Base-by-base conservation (phyloP, 2,888 invertebrate genomes). In the Saturnia japonica region DNA sequence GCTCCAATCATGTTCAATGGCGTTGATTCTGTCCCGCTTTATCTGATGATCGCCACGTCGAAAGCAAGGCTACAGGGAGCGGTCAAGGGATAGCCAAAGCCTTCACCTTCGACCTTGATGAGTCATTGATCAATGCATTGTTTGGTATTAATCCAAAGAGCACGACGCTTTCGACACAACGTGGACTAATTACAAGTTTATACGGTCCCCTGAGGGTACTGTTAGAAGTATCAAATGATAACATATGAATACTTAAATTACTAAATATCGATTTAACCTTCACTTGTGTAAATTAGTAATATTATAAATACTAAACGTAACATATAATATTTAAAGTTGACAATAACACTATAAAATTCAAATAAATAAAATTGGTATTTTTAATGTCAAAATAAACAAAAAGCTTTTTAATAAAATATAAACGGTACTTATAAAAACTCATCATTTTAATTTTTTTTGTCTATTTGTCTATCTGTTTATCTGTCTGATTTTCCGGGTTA, bases 41-140 rank as follows among this genome's bases (percentile, higher is more conserved):
- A 91, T 91, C 88, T 84, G 75, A 81, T 80, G 85, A 89, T 90
- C 87, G 79, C 72, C 74, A 71, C 74, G 86, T 89, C 85, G 92
- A 91, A 91, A 91, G 91, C 91, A 92, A 93, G 93, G 93, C 83
- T 86, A 80, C 79, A 83, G 88, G 90, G 89, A 86, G 85, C 87
- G 91, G 91, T 90, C 91, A 92, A 91, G 90, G 92, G 91, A 90
- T 91, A 88, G 83, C 79, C 77, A 76, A 80, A 81, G 82, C 88
- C 90, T 90, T 91, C 90, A 90, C 88, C 89, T 87, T 85, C 75
- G 79, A 84, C 88, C 85, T 85, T 88, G 86, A 86, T 91, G 91
- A 91, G 83, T 91, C 91, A 89, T 78, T 82, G 84, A 84, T 85
- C 83, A 82, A 74, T 76, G 75, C 79, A 84, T 88, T 88, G 86